A percentile compares a stretch with the other conserved stretches of the same genome.
phyloP scores from a whole-genome alignment of 2,797 vertebrate species.

The Spinus olivaceus region DNA sequence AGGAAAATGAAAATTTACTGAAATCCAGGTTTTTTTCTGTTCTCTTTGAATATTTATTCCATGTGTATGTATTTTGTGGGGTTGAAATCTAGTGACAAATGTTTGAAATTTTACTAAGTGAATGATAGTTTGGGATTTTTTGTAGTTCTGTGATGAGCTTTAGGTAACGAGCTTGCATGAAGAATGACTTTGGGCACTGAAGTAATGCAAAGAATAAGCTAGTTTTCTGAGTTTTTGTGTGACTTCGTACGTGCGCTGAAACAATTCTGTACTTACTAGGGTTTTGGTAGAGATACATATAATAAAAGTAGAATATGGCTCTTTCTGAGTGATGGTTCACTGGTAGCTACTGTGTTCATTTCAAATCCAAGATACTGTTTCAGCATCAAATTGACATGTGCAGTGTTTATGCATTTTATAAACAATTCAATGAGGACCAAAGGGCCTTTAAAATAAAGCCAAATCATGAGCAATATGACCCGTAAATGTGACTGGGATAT shows the following conservation, averaged over 20 bases:
- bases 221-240: neutral
- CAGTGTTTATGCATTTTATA: neutral
- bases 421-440: neutral
- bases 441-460: neutral
- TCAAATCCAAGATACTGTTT: neutral
- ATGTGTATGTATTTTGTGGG: neutral
- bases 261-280: neutral
- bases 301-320: neutral
- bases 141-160: neutral
- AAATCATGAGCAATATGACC: neutral
- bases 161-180: neutral
- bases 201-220: neutral
- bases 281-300: neutral
- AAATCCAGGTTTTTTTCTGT: neutral
- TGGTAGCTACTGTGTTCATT: neutral
- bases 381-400: neutral
- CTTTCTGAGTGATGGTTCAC: neutral
- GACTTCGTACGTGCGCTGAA: neutral
- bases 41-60: neutral
- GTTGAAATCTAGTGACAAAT: neutral
- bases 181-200: neutral
- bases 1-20: neutral
- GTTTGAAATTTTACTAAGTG: neutral
- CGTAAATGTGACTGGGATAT: neutral
- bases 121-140: neutral